Conservation (phyloP, 2,797 vertebrate genomes). For the Schizopygopsis pylzovi region DNA sequence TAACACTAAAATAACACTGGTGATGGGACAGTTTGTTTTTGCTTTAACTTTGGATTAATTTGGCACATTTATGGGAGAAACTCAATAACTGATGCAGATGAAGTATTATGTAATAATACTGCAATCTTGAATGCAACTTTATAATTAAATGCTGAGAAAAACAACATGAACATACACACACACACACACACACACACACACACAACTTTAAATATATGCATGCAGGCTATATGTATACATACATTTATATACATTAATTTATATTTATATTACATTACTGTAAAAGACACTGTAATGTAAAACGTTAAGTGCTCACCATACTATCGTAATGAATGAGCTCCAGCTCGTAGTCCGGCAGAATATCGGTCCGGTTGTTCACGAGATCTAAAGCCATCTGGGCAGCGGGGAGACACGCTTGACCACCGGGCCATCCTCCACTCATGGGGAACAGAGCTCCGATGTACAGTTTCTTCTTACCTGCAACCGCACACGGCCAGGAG, state of each 20-base stretch:
- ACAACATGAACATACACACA: not conserved
- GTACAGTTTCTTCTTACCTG: constrained; percentile 92
- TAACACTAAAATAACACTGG: not conserved
- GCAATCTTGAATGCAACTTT: not conserved
- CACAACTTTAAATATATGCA: too few relatives aligned
- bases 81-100: not conserved
- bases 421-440: constrained; percentile 93
- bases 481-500: constrained; percentile 72
- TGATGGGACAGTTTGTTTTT: not conserved
- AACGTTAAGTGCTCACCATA: constrained; percentile 79
- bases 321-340: constrained; percentile 92
- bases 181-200: too few relatives aligned
- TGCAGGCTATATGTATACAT: not conserved
- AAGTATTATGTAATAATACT: not conserved
- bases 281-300: not conserved
- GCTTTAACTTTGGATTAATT: not conserved
- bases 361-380: constrained; percentile 89
- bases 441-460: constrained; percentile 94
- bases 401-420: constrained; percentile 90
- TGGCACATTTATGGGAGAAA: not conserved
- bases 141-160: not conserved
- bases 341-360: constrained; percentile 91
- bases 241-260: too few relatives aligned
- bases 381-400: constrained; percentile 91
- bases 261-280: too few relatives aligned